These are phyloP conservation scores for Vulpes ferrilata DNA, from an alignment of 2,113 vertebrate genomes.

Conservation along the genomic window DNA sequence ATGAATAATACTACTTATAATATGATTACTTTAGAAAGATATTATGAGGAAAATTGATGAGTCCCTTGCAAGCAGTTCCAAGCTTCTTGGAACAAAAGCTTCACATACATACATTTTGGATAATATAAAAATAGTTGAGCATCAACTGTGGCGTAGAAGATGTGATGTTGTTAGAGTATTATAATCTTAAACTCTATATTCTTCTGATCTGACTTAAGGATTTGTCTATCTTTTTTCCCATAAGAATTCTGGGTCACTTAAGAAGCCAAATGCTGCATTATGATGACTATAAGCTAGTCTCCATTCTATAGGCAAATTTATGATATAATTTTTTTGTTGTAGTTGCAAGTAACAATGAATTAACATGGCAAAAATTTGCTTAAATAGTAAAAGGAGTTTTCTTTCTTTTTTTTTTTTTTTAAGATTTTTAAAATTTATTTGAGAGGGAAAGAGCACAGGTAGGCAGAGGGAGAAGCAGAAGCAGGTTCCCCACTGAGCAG, in stretches of 20 bases:
- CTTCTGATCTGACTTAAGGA: neutral
- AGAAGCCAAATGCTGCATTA: neutral
- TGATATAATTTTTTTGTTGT: neutral
- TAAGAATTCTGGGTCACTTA: neutral
- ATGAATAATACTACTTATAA: constrained; percentile 49
- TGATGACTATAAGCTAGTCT: neutral
- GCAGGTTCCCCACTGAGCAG: no score
- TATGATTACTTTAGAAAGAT: constrained; percentile 26
- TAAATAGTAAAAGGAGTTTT: neutral
- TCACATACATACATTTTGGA: neutral
- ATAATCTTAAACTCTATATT: neutral
- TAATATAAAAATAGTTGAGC: neutral
- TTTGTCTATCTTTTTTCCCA: neutral
- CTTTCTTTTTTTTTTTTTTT: neutral
- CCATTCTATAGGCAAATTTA: neutral
- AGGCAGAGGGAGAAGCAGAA: no score
- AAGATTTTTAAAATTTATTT: no score
- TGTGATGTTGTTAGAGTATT: neutral
- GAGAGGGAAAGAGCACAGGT: no score
- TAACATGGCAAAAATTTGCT: neutral
- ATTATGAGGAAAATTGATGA: constrained; percentile 18
- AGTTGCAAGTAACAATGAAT: neutral
- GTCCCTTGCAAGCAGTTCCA: neutral
- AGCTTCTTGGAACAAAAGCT: constrained; percentile 4
- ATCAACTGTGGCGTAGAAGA: neutral